Percentiles rank a stretch among this genome's conserved stretches.
Conservation (phyloP, 2,888 invertebrate genomes). For the Nemapogon koenigi region DNA sequence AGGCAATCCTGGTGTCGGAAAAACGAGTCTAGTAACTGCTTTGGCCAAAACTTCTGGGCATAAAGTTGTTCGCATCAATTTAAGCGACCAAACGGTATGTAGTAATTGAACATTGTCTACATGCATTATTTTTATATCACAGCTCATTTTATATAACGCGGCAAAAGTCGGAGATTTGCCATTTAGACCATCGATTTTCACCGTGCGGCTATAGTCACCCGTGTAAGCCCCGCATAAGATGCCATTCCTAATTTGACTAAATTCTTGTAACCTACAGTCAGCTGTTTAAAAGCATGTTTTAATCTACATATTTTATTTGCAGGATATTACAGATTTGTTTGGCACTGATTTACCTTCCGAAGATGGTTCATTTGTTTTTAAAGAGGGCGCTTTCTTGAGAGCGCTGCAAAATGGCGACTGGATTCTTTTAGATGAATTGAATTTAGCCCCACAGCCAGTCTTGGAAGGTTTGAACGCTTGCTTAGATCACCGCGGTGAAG, state of each 20-base stretch:
- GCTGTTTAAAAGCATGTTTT: no score
- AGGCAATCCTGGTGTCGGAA: conserved; percentile 98
- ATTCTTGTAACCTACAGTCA: no score
- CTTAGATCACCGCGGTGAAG: conserved; percentile 95
- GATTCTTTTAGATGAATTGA: conserved; percentile 97
- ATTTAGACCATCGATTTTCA: no score
- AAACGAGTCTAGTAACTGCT: conserved; percentile 93
- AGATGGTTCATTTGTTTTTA: conserved; percentile 94
- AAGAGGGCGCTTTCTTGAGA: conserved; percentile 93
- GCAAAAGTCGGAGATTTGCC: no score
- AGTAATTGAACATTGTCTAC: no score
- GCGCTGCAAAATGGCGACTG: conserved; percentile 94
- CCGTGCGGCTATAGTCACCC: no score
- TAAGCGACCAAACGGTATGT: conserved; percentile 96
- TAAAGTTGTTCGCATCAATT: conserved; percentile 89
- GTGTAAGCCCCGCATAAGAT: no score
- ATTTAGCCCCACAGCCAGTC: conserved; percentile 97
- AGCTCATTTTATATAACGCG: no score
- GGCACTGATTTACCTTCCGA: conserved; percentile 97
- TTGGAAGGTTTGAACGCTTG: conserved; percentile 98
- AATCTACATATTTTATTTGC: no score
- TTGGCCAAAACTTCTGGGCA: conserved; percentile 86
- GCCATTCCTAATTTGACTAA: no score
- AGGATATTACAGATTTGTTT: conserved; percentile 96
- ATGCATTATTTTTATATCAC: conserved; percentile 9